Evolutionary conservation across 2,113 vertebrate species (phyloP).

Genomic region (Himantopus leucocephalus): DNA sequence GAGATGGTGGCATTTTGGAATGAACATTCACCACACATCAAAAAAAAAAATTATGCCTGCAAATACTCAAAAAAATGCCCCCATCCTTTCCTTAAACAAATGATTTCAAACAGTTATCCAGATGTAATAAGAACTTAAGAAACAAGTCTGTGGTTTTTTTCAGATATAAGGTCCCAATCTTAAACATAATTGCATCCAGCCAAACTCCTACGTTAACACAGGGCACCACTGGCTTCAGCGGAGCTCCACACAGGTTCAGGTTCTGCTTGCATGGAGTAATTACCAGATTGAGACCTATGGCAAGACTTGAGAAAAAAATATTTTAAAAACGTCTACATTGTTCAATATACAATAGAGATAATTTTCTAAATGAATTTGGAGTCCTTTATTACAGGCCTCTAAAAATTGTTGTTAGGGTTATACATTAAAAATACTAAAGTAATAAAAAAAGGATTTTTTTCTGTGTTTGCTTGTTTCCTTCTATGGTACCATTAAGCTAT

Average conservation of each 20-base stretch:
- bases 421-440: slow-evolving; percentile 71
- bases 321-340: slow-evolving; percentile 25
- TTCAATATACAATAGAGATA: slow-evolving; percentile 57
- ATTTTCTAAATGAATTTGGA: slow-evolving; percentile 72
- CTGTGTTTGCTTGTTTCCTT: slow-evolving; percentile 61
- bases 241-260: neutral
- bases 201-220: neutral
- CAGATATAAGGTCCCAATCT: neutral
- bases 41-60: neutral
- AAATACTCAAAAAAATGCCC: neutral
- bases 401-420: slow-evolving; percentile 72
- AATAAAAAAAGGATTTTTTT: slow-evolving; percentile 8
- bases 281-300: neutral
- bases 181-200: neutral
- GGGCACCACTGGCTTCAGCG: slow-evolving; percentile 14
- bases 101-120: neutral
- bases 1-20: neutral
- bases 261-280: neutral
- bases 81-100: neutral
- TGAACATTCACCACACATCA: neutral
- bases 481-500: slow-evolving; percentile 78
- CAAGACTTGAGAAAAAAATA: neutral
- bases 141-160: neutral
- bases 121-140: slow-evolving; percentile 45
- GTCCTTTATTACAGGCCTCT: slow-evolving; percentile 72